A percentile compares a stretch with the other conserved stretches of the same genome.
phyloP scores from a whole-genome alignment of 2,888 invertebrate genomes.

The Daptonema setosum region DNA sequence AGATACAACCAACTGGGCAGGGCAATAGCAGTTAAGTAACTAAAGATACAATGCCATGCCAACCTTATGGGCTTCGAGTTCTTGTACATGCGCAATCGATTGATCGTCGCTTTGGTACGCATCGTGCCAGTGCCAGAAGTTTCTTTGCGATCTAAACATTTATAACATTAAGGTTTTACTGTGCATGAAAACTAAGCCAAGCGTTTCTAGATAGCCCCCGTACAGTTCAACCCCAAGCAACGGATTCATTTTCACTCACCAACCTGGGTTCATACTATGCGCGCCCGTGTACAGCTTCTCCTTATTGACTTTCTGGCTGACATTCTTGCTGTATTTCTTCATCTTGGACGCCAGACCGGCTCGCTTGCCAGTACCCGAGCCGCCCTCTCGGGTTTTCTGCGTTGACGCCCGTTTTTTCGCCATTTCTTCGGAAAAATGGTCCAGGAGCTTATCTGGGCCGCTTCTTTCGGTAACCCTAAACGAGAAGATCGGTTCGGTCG shows the following conservation, averaged over 20 bases:
- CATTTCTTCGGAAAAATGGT: background rate
- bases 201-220: no score
- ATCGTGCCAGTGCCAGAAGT: slow-evolving; percentile 67
- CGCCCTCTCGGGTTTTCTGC: slow-evolving; percentile 3
- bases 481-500: no score
- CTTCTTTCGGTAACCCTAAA: no score
- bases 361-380: slow-evolving; percentile 8
- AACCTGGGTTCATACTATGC: slow-evolving; percentile 83
- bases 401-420: background rate
- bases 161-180: background rate
- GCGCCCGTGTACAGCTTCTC: slow-evolving; percentile 52
- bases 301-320: slow-evolving; percentile 32
- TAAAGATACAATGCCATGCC: background rate
- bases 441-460: no score
- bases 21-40: background rate
- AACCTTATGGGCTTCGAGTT: slow-evolving; percentile 78
- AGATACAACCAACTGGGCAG: background rate
- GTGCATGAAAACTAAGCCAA: background rate
- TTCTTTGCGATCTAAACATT: slow-evolving; percentile 35
- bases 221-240: background rate
- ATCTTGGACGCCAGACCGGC: slow-evolving; percentile 6
- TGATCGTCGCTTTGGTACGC: slow-evolving; percentile 77
- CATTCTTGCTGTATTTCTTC: slow-evolving; percentile 3
- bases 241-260: background rate
- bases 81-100: slow-evolving; percentile 87